Evolutionary conservation across 2,113 vertebrate species (phyloP).

Genomic region (Paracanthobrama guichenoti): DNA sequence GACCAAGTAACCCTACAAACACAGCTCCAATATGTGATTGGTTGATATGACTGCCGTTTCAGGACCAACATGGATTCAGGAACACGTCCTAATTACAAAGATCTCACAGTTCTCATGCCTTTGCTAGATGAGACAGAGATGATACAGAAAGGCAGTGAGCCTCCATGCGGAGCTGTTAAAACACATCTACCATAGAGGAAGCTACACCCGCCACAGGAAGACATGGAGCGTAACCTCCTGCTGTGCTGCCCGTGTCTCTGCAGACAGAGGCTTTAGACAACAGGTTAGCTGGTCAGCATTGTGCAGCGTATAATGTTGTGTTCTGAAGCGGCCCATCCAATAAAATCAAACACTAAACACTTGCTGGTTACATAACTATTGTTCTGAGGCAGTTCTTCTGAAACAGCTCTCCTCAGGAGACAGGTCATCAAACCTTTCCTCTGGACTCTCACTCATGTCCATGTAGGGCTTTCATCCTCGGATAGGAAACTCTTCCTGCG

Average conservation of each 20-base stretch:
- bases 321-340: neutral
- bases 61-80: neutral
- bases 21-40: neutral
- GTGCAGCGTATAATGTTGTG: neutral
- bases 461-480: neutral
- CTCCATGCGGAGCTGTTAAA: constrained; percentile 59
- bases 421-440: too few relatives aligned
- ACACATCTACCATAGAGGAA: constrained; percentile 50
- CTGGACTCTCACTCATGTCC: neutral
- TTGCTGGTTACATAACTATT: neutral
- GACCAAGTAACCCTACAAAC: neutral
- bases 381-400: neutral
- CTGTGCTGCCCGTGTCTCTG: too few relatives aligned
- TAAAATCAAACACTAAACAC: neutral
- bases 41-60: too few relatives aligned
- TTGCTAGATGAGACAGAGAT: neutral
- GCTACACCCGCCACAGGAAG: constrained; percentile 62
- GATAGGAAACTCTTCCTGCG: constrained; percentile 7
- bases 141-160: neutral
- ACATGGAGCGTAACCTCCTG: constrained; percentile 50
- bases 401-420: neutral
- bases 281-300: too few relatives aligned
- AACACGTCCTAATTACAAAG: too few relatives aligned
- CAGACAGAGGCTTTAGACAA: too few relatives aligned
- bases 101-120: too few relatives aligned